Evolutionary conservation across 2,113 vertebrate species (phyloP).

Genomic region (Martes martes): DNA sequence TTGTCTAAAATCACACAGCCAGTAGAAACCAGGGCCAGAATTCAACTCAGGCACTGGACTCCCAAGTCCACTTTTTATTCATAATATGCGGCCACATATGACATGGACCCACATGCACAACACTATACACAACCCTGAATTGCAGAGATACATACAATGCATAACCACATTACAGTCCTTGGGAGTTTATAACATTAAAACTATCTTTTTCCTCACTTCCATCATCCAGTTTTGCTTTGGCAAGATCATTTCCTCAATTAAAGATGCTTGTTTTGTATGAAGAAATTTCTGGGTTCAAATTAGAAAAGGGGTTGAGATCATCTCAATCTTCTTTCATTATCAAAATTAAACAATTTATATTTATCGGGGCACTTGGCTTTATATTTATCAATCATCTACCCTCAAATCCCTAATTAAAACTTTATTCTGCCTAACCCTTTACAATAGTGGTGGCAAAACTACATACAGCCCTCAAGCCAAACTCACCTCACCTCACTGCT

Average conservation of each 20-base stretch:
- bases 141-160: not conserved
- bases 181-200: not conserved
- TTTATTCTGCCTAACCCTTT: slow-evolving; percentile 13
- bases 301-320: not conserved
- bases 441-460: not conserved
- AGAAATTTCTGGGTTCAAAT: not conserved
- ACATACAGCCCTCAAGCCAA: not conserved
- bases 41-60: slow-evolving; percentile 4
- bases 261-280: slow-evolving; percentile 7
- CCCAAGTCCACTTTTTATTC: not conserved
- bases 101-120: not conserved
- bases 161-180: slow-evolving; percentile 3
- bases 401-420: not conserved
- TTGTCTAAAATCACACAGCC: not conserved
- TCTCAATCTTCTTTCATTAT: not conserved
- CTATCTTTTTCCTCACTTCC: slow-evolving; percentile 3
- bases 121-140: not conserved
- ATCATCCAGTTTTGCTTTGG: slow-evolving; percentile 14
- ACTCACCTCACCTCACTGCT: not conserved
- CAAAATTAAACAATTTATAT: slow-evolving; percentile 36
- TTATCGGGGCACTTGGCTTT: not conserved
- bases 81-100: not conserved
- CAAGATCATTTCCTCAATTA: slow-evolving; percentile 33
- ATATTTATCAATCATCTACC: not conserved
- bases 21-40: not conserved